A percentile compares a stretch with the other conserved stretches of the same genome.
Evolutionary conservation across 2,113 vertebrate genomes (phyloP).

Genomic region (Ailurus styani): DNA sequence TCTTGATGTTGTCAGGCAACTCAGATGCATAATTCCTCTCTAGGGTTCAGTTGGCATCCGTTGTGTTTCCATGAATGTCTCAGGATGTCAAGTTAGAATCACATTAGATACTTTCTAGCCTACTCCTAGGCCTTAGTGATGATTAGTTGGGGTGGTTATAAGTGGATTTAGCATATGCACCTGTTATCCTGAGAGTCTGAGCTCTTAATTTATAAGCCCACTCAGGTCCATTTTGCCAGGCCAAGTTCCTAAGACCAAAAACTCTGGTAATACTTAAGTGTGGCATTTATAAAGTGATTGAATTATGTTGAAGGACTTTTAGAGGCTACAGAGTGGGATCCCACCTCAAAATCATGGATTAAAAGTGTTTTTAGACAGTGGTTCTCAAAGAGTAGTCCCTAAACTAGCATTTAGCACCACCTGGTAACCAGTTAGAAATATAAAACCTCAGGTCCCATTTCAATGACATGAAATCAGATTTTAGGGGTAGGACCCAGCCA

Average conservation of each 20-base stretch:
- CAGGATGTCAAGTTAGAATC: background rate
- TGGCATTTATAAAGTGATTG: background rate
- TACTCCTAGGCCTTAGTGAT: background rate
- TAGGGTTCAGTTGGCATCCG: background rate
- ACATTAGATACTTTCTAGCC: background rate
- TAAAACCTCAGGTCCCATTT: background rate
- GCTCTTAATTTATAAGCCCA: constrained; percentile 3
- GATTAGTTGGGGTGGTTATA: background rate
- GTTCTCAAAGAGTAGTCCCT: background rate
- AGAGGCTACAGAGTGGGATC: background rate
- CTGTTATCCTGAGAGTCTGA: background rate
- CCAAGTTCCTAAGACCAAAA: background rate
- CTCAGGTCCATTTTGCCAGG: background rate
- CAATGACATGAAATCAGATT: background rate
- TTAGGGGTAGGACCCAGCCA: background rate
- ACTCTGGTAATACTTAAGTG: background rate
- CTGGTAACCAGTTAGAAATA: background rate
- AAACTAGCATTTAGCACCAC: background rate
- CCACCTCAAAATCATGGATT: background rate
- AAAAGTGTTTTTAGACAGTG: constrained; percentile 1
- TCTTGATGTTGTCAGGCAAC: background rate
- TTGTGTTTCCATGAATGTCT: background rate
- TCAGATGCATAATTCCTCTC: background rate
- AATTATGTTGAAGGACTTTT: background rate
- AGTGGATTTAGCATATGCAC: constrained; percentile 15